phyloP scores from a whole-genome alignment of 2,888 invertebrate genomes.

The Amblyjoppa fuscipennis region DNA sequence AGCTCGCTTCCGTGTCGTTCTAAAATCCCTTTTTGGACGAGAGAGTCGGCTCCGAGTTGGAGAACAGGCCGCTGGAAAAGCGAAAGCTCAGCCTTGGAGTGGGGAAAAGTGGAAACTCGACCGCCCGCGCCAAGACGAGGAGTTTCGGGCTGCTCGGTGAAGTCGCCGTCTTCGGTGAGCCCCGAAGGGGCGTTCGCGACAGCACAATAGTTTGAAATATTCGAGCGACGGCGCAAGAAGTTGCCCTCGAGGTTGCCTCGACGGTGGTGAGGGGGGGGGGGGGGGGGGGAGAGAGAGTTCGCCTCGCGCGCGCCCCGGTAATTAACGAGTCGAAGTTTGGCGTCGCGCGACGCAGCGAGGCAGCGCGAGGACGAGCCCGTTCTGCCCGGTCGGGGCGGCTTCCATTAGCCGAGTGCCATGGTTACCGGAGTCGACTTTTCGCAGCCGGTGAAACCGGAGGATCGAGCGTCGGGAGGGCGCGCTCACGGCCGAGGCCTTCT shows the following conservation, averaged over 20 bases:
- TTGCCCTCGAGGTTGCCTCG: constrained; percentile 72
- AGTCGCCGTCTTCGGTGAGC: constrained; percentile 68
- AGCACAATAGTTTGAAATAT: constrained; percentile 85
- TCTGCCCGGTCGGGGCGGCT: constrained; percentile 71
- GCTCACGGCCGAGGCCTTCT: constrained; percentile 41
- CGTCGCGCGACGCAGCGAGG: constrained; percentile 79
- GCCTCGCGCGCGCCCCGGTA: constrained; percentile 80
- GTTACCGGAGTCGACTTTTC: constrained; percentile 77
- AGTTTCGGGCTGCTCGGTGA: neutral
- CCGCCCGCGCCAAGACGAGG: constrained; percentile 25
- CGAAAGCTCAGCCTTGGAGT: too few relatives aligned
- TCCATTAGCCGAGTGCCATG: constrained; percentile 85
- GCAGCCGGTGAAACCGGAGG: constrained; percentile 79
- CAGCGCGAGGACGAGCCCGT: constrained; percentile 59
- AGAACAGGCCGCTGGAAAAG: too few relatives aligned
- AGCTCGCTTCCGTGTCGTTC: too few relatives aligned
- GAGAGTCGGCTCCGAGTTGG: too few relatives aligned
- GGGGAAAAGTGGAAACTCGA: too few relatives aligned
- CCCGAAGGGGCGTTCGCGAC: constrained; percentile 81
- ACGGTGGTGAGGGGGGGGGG: too few relatives aligned
- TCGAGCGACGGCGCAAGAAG: constrained; percentile 81
- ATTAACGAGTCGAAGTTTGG: constrained; percentile 86
- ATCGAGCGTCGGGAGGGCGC: constrained; percentile 60
- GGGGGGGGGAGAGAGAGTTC: constrained; percentile 42
- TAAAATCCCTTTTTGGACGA: too few relatives aligned